Base-by-base conservation (phyloP, 1,140 invertebrate species). In the Bombus sibiricus region DNA sequence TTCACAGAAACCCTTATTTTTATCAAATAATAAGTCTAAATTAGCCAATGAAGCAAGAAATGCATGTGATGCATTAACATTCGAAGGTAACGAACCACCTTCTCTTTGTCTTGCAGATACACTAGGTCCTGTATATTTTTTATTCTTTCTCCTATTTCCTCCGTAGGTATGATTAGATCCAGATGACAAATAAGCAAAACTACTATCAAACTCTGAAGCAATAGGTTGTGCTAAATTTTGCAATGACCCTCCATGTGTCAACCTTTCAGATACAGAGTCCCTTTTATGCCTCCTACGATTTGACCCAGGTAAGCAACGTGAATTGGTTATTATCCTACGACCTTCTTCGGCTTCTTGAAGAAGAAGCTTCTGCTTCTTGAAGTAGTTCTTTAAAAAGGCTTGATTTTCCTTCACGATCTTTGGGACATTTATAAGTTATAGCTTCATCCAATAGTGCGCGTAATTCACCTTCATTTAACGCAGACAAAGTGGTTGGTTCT, bases 361-460 rank as follows among this genome's bases (percentile, higher is more conserved):
- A n/a, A n/a, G n/a, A n/a, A n/a, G 96, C 96, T 92, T 96, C 96
- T 28, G 95, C 96, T 92, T 96, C 95, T 92, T 95, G 95, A 71
- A 97, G 93, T 86, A 97, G 94, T 92, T 96, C 95, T 95, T 97
- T 97, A 93, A 97, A 97, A 39, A 97, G 95, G 93, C 95, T 96
- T 91, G 97, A 97, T 94, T 97, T 97, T 90, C 97, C 97, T 94
- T 97, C 97, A 81, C 97, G 95, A 93, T 97, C 97, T 95, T 97
- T 97, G 66, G 97, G 97, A 91, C 96, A 96, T 94, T 97, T 97
- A 94, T 97, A 98, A 74, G 96, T 97, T 91, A 97, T 96, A 82
- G 97, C 97, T 96, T 98, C 97, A 92, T 97, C 97, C 86, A 98
- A 94, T 59, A 98, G 94, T 69, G 97, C 96, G 83, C 96, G 96